These are phyloP conservation scores for Mastacembelus armatus DNA, from an alignment of 2,797 vertebrate genomes.

Conservation along the genomic window DNA sequence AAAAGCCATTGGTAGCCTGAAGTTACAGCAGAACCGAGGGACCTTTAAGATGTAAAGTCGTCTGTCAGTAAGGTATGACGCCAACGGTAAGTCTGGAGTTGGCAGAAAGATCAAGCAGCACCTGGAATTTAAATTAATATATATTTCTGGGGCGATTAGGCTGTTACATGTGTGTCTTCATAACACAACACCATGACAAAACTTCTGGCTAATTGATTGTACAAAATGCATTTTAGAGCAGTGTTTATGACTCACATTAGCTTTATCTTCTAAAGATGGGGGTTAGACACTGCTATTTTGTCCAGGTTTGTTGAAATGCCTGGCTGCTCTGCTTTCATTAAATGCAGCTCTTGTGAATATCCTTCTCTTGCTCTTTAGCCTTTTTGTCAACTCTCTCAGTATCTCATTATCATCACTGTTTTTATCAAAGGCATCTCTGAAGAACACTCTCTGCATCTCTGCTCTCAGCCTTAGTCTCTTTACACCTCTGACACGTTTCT, in stretches of 20 bases:
- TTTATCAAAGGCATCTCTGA: constrained; percentile 34
- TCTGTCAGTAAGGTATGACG: constrained; percentile 5
- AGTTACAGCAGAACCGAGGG: constrained; percentile 38
- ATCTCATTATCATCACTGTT: constrained; percentile 18
- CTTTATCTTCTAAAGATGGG: neutral
- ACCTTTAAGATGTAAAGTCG: constrained; percentile 50
- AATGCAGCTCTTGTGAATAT: constrained; percentile 13
- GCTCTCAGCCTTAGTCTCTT: constrained; percentile 29
- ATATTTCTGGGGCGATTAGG: constrained; percentile 6
- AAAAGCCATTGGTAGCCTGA: constrained; percentile 48
- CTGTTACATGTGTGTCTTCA: neutral
- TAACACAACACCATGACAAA: constrained; percentile 14
- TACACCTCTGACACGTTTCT: constrained; percentile 34
- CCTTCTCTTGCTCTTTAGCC: neutral
- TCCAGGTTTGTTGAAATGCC: neutral
- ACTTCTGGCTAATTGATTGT: constrained; percentile 14
- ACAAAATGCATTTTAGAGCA: constrained; percentile 1
- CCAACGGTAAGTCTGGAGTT: neutral
- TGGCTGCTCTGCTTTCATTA: constrained; percentile 30
- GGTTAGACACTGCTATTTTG: neutral
- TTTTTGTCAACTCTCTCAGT: constrained; percentile 34
- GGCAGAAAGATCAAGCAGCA: constrained; percentile 13
- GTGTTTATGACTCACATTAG: constrained; percentile 6
- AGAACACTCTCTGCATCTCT: constrained; percentile 47
- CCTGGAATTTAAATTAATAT: constrained; percentile 14